Evolutionary conservation across 2,113 vertebrate genomes (phyloP).

Genomic region (Colaptes auratus): DNA sequence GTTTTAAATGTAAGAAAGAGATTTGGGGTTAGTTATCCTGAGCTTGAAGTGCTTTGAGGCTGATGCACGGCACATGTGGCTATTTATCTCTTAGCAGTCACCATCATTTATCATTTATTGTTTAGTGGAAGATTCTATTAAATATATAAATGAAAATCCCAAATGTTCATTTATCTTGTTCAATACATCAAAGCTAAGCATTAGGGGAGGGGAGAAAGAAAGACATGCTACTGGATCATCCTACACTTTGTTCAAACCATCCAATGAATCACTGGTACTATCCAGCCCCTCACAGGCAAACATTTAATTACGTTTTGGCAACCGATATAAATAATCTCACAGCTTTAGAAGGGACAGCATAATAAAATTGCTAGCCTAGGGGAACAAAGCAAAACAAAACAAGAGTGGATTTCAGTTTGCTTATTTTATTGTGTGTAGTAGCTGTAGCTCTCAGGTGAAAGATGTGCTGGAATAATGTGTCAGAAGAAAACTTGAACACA

Average conservation of each 20-base stretch:
- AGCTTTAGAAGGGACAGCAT: neutral
- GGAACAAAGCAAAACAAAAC: too few species aligned
- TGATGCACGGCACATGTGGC: neutral
- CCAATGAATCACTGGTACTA: neutral
- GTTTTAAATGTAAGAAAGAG: neutral
- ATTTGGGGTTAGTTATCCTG: neutral
- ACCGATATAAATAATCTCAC: neutral
- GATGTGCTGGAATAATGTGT: neutral
- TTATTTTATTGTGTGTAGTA: neutral
- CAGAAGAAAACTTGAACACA: neutral
- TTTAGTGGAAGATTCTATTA: conserved; percentile 3
- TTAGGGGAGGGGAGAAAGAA: neutral
- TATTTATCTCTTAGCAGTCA: neutral
- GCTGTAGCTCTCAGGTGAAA: neutral
- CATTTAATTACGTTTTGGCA: neutral
- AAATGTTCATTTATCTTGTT: neutral
- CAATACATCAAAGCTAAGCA: neutral
- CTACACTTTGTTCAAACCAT: neutral
- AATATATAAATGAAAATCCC: neutral
- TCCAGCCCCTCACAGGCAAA: neutral
- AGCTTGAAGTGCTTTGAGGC: neutral
- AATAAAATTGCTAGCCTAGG: neutral
- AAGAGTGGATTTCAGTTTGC: neutral
- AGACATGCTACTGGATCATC: neutral
- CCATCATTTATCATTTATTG: neutral